Evolutionary conservation across 1,140 invertebrate genomes (phyloP).

Genomic region (Eurosta solidaginis): DNA sequence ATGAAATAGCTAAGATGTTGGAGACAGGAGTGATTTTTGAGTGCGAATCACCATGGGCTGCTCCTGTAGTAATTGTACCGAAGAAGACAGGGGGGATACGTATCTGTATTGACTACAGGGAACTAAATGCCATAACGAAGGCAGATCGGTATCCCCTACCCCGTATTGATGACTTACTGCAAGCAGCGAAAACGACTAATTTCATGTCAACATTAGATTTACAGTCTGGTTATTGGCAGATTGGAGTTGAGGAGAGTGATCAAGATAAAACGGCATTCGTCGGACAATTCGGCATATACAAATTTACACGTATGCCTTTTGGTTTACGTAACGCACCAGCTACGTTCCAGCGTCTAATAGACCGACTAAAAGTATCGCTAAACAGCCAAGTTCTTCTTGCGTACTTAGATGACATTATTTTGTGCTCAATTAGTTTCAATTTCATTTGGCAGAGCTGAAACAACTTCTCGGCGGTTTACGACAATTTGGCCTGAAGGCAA

Average conservation of each 20-base stretch:
- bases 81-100: too few species aligned
- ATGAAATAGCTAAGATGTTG: slow-evolving; percentile 45
- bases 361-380: slow-evolving; percentile 40
- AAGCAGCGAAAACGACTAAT: slow-evolving; percentile 49
- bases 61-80: slow-evolving; percentile 60
- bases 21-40: slow-evolving; percentile 56
- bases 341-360: slow-evolving; percentile 45
- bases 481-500: slow-evolving; percentile 36
- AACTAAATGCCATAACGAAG: slow-evolving; percentile 58
- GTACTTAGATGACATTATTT: slow-evolving; percentile 60
- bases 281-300: slow-evolving; percentile 54
- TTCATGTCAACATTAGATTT: slow-evolving; percentile 62
- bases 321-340: slow-evolving; percentile 49
- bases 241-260: neutral
- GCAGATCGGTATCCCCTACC: too few species aligned
- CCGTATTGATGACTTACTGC: slow-evolving; percentile 61
- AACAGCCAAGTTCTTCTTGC: slow-evolving; percentile 41
- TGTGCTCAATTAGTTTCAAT: slow-evolving; percentile 52
- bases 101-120: too few species aligned
- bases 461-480: neutral
- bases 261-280: slow-evolving; percentile 31
- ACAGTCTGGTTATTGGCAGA: slow-evolving; percentile 49
- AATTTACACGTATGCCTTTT: slow-evolving; percentile 60
- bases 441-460: slow-evolving; percentile 52
- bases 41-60: slow-evolving; percentile 59